These are phyloP conservation scores for Lepilemur ruficaudatus DNA, from an alignment of 2,797 vertebrate species.

Conservation along the genomic window DNA sequence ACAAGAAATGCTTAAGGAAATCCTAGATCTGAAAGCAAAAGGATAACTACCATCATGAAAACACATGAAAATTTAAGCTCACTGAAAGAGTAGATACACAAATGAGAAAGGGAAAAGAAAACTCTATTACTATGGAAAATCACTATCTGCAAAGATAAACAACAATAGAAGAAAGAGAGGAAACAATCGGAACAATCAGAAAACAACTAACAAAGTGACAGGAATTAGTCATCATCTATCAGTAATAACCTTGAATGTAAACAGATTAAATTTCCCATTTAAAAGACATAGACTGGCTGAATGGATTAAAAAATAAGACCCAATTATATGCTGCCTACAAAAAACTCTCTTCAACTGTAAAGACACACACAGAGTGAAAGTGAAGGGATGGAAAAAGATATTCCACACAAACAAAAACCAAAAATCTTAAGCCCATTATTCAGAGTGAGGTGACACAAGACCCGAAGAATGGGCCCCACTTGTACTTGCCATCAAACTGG, in stretches of 20 bases:
- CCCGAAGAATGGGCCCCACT: too few relatives aligned
- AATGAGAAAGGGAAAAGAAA: neutral
- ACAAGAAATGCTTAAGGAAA: neutral
- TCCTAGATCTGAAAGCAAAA: neutral
- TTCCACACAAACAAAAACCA: neutral
- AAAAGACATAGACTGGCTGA: neutral
- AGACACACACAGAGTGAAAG: neutral
- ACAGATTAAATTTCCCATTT: neutral
- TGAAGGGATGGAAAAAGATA: neutral
- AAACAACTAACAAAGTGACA: neutral
- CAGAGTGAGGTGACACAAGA: too few relatives aligned
- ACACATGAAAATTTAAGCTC: neutral
- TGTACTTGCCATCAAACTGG: too few relatives aligned
- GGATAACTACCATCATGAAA: neutral
- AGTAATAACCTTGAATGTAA: neutral
- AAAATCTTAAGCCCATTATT: too few relatives aligned
- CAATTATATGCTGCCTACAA: neutral
- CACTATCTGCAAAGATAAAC: neutral
- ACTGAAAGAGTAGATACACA: neutral
- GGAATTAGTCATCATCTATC: neutral
- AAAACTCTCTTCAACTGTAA: neutral
- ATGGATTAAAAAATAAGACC: neutral
- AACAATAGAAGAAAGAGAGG: neutral
- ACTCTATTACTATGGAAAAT: too few relatives aligned
- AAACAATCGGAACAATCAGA: neutral